Conservation (phyloP, 37 sponge, comb jelly and placozoan genomes). For the Dysidea cf. avara region DNA sequence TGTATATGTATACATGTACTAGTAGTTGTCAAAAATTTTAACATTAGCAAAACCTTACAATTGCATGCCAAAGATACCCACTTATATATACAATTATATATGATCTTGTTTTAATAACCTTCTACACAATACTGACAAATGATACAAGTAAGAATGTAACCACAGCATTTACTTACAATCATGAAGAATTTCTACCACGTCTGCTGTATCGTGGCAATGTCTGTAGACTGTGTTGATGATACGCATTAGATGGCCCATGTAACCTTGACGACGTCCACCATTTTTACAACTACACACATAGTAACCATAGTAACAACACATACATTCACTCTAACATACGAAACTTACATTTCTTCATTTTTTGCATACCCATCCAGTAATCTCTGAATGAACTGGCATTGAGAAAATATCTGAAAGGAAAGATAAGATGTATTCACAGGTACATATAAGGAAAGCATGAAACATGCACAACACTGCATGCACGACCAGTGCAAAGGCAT, state of each 20-base stretch:
- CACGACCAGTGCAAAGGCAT: too few relatives aligned
- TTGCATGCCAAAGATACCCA: too few relatives aligned
- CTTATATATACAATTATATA: too few relatives aligned
- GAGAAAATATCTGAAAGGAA: conserved; percentile 41
- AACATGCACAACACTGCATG: too few relatives aligned
- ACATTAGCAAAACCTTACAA: too few relatives aligned
- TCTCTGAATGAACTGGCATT: conserved; percentile 54
- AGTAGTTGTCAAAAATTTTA: too few relatives aligned
- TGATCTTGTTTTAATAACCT: too few relatives aligned
- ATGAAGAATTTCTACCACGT: conserved; percentile 5
- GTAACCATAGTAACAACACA: too few relatives aligned
- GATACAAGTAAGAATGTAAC: too few relatives aligned
- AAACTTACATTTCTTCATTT: conserved; percentile 23
- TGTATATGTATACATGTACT: too few relatives aligned
- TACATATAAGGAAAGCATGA: neutral
- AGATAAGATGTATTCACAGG: neutral
- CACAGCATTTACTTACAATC: conserved; percentile 20
- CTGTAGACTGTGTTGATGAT: conserved; percentile 42
- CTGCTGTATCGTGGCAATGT: conserved; percentile 12
- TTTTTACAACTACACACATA: neutral
- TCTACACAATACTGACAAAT: too few relatives aligned
- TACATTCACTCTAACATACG: too few relatives aligned
- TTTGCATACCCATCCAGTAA: conserved; percentile 44
- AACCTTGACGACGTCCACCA: conserved; percentile 59
- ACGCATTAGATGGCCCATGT: conserved; percentile 81